Percentiles rank a stretch among this genome's conserved stretches.
Conservation (phyloP, 2,888 invertebrate genomes). For the Cartodere bifasciata region DNA sequence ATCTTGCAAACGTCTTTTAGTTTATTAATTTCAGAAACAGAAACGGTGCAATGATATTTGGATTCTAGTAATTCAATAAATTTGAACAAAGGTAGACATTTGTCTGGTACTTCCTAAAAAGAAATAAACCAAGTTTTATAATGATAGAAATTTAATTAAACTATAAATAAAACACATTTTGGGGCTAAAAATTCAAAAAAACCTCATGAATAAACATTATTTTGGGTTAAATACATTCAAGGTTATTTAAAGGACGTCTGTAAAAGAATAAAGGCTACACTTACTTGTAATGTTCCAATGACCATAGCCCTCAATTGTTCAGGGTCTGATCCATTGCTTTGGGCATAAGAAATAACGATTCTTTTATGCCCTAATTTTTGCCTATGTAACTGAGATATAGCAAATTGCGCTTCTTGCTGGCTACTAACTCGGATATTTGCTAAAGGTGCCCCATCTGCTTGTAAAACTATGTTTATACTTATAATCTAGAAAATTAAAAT, state of each 20-base stretch:
- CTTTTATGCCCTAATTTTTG: conserved; percentile 70
- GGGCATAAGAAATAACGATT: conserved; percentile 61
- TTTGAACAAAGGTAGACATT: conserved; percentile 64
- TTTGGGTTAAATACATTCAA: too few relatives aligned
- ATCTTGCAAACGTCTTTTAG: conserved; percentile 67
- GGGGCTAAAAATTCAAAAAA: too few relatives aligned
- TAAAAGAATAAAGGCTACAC: too few relatives aligned
- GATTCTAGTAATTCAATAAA: conserved; percentile 74
- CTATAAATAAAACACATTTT: too few relatives aligned
- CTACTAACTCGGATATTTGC: conserved; percentile 57
- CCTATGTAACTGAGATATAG: conserved; percentile 73
- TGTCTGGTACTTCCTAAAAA: conserved; percentile 56
- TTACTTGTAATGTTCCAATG: conserved; percentile 51
- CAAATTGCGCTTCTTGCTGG: conserved; percentile 52
- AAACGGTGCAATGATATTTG: conserved; percentile 62
- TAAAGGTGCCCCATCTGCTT: conserved; percentile 53
- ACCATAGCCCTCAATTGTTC: conserved; percentile 56
- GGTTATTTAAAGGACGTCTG: too few relatives aligned
- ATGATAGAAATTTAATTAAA: too few relatives aligned
- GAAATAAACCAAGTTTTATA: conserved; percentile 7
- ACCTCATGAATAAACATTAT: too few relatives aligned
- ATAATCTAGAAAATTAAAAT: conserved; percentile 36
- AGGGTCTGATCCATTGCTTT: conserved; percentile 48
- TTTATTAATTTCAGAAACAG: conserved; percentile 57
- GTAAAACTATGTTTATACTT: conserved; percentile 46